Conservation (phyloP, 2,888 invertebrate genomes). For the Malthinus flaveolus region DNA sequence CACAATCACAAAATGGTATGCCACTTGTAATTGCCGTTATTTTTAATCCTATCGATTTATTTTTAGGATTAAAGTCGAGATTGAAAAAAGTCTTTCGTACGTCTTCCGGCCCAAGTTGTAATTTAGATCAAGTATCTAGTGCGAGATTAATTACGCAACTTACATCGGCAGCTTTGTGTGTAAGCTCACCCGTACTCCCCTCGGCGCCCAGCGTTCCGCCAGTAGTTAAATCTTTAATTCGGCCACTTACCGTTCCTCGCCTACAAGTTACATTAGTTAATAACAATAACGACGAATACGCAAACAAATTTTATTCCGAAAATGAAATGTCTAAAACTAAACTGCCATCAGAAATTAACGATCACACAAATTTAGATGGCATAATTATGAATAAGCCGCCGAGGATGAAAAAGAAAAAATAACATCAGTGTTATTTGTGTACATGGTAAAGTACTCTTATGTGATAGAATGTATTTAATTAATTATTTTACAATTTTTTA, state of each 20-base stretch:
- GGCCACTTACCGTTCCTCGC: constrained; percentile 62
- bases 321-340: constrained; percentile 31
- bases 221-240: constrained; percentile 60
- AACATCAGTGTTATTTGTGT: constrained; percentile 46
- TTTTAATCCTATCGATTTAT: not conserved
- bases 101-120: constrained; percentile 54
- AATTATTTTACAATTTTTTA: not conserved
- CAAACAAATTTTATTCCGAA: constrained; percentile 28
- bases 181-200: constrained; percentile 63
- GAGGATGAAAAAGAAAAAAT: constrained; percentile 57
- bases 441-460: constrained; percentile 38
- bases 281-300: constrained; percentile 44
- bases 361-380: constrained; percentile 38
- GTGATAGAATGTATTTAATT: constrained; percentile 21
- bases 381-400: constrained; percentile 50
- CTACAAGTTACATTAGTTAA: constrained; percentile 56
- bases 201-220: constrained; percentile 58
- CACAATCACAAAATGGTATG: constrained; percentile 46
- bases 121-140: constrained; percentile 51
- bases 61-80: constrained; percentile 58
- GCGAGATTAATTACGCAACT: constrained; percentile 61
- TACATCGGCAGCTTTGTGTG: constrained; percentile 64
- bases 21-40: constrained; percentile 21
- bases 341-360: constrained; percentile 15
- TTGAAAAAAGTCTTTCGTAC: constrained; percentile 62